Conservation (phyloP, 2,888 invertebrate species). For the Panorpa germanica region DNA sequence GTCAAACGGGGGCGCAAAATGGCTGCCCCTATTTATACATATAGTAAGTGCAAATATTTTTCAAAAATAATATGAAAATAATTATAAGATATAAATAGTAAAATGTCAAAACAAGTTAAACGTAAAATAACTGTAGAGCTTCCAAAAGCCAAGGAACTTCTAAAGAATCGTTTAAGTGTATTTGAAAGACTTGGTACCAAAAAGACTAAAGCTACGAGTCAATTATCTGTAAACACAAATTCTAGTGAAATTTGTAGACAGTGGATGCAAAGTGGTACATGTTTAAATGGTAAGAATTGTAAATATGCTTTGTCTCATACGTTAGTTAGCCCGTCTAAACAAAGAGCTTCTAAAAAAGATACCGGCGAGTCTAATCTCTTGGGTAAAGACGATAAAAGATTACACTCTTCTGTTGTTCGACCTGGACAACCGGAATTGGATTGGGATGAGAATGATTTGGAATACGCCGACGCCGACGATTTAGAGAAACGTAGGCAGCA, state of each 20-base stretch:
- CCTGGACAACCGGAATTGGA: conserved; percentile 11
- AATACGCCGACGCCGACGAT: conserved; percentile 64
- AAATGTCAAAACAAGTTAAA: conserved; percentile 50
- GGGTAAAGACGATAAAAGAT: too few relatives aligned
- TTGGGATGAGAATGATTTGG: conserved; percentile 64
- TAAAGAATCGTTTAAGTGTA: conserved; percentile 50
- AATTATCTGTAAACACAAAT: conserved; percentile 26
- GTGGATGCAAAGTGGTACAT: conserved; percentile 60
- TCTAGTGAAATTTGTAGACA: conserved; percentile 52
- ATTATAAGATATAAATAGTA: conserved; percentile 20
- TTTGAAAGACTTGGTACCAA: conserved; percentile 68
- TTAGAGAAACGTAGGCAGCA: conserved; percentile 56
- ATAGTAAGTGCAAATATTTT: too few relatives aligned
- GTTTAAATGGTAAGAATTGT: conserved; percentile 59
- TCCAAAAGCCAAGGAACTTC: conserved; percentile 46
- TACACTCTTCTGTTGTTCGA: too few relatives aligned
- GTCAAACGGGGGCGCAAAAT: too few relatives aligned
- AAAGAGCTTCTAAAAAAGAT: conserved; percentile 46
- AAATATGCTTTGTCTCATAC: conserved; percentile 58
- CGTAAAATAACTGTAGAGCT: conserved; percentile 61
- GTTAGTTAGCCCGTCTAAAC: conserved; percentile 56
- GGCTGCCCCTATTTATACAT: too few relatives aligned
- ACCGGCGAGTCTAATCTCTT: conserved; percentile 30
- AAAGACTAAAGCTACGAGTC: conserved; percentile 28
- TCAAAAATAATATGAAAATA: too few relatives aligned